Evolutionary conservation across 2,113 vertebrate species (phyloP).

Genomic region (Protobothrops flavoviridis): DNA sequence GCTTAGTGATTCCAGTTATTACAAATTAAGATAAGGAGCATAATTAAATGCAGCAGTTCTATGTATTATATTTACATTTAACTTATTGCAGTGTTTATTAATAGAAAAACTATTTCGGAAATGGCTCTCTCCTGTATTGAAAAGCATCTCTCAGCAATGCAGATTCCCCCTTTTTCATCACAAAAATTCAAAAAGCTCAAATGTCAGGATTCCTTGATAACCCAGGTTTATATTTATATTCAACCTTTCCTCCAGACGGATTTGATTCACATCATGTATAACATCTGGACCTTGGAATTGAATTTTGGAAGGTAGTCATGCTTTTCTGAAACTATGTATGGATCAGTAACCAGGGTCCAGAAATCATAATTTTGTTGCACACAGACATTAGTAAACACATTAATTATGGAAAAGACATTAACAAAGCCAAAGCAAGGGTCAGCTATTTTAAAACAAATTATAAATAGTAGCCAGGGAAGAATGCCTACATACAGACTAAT

Average conservation of each 20-base stretch:
- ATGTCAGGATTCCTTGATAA: constrained; percentile 17
- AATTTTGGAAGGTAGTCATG: constrained; percentile 43
- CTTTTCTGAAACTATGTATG: constrained; percentile 50
- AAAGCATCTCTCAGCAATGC: background rate
- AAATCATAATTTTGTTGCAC: constrained; percentile 16
- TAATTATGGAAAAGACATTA: constrained; percentile 56
- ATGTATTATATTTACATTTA: background rate
- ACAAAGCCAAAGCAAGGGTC: constrained; percentile 43
- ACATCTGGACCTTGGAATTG: constrained; percentile 53
- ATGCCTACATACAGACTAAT: background rate
- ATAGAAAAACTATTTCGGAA: background rate
- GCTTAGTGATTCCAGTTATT: background rate
- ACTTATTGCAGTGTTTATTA: background rate
- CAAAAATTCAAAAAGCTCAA: constrained; percentile 9
- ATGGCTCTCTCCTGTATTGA: background rate
- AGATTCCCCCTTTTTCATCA: background rate
- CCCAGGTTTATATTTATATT: constrained; percentile 47
- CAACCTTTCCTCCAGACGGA: constrained; percentile 26
- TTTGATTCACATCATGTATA: constrained; percentile 41
- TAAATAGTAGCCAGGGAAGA: constrained; percentile 14
- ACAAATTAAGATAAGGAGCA: background rate
- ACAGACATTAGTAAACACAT: constrained; percentile 58
- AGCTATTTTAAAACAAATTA: constrained; percentile 45
- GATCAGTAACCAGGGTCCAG: constrained; percentile 52
- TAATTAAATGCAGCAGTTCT: background rate